Evolutionary conservation across 2,888 invertebrate genomes (phyloP), one percentile per base, ranked within the genome.

Genomic region (Zelleria hepariella): DNA sequence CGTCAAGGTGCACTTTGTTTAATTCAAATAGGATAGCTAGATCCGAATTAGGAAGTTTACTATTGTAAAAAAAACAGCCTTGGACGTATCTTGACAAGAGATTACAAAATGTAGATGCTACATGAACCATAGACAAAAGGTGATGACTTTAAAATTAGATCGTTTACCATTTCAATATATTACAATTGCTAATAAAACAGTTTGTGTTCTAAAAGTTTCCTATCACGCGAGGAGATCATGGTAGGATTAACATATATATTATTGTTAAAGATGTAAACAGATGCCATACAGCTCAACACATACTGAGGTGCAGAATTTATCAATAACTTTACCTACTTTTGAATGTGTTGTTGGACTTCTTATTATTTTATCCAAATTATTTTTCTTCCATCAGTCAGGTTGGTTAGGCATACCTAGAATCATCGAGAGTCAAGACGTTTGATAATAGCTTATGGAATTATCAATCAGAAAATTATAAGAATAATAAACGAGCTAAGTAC

Each of bases 171-270:
- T 57, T 23, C 47, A 57, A 57, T 57, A 57, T 20, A 57, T 57
- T 57, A 57, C 48, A 57, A 57, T 57, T 57, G 47, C 57, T 48
- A 57, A 57, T 57, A 57, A 57, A 24, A 47, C 7, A 48, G 23
- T 57, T 56, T 21, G 18, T 18, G 4, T 48, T 18, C 24, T 10
- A n/a, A 25, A 25, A 20, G 62, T 65, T 66, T 61, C 63, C 66
- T 65, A 70, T 71, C 68, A 68, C 65, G 68, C 65, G 62, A 65
- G 60, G 56, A 60, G 62, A 68, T 65, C 65, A 64, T 67, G 65
- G 66, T 65, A 65, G 64, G 60, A 65, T 65, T 63, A 61, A 65
- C 58, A 62, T 59, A 56, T 57, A 62, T 59, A 56, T 20, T 18
- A 56, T 56, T 56, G 56, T 56, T 56, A 32, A 32, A 27, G 56